Base-by-base conservation (phyloP, 2,797 vertebrate species). In the Columba guinea region DNA sequence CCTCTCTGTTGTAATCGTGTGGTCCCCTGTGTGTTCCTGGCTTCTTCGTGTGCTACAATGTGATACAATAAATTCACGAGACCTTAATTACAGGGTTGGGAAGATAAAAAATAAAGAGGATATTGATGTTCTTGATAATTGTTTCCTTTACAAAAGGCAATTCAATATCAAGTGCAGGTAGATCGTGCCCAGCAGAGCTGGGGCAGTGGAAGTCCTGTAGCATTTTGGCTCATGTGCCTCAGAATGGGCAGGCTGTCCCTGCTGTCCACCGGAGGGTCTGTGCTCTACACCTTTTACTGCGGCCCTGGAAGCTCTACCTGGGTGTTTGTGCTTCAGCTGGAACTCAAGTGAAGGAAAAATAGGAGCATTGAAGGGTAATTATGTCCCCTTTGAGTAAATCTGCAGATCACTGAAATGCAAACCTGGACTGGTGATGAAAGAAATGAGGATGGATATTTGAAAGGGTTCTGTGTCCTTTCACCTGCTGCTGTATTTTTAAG, bases 381-480 rank as follows among this genome's bases (percentile, higher is more conserved):
- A 0, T 2, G 1, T 11, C n/a, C n/a, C 69, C 27, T 27, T 14
- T 6, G n/a, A 19, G 22, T n/a, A 27, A 22, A 5, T 1, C 32
- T 11, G 1, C 58, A 11, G 68, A 8, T 26, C 4, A 13, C 0
- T 7, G 55, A 18, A 20, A 3, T 1, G 26, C 18, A 1, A 4
- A 2, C 55, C 44, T 20, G 44, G 44, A 10, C 18, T 46, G 44
- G 44, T 46, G 8, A 17, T 46, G 44, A 46, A 46, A 20, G 37
- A 8, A 8, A 26, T 7, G 3, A 2, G 58, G 49, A 9, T 10
- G 58, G 58, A 1, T 8, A 6, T 13, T 4, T 6, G 68, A 19
- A 20, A 22, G 2, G 21, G 8, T 23, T 9, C 21, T 3, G 32
- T 37, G 3, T 10, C 56, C 37, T 6, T 0, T 8, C 32, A 3